phyloP scores from a whole-genome alignment of 2,113 vertebrate genomes.

The Hemibagrus wyckioides region DNA sequence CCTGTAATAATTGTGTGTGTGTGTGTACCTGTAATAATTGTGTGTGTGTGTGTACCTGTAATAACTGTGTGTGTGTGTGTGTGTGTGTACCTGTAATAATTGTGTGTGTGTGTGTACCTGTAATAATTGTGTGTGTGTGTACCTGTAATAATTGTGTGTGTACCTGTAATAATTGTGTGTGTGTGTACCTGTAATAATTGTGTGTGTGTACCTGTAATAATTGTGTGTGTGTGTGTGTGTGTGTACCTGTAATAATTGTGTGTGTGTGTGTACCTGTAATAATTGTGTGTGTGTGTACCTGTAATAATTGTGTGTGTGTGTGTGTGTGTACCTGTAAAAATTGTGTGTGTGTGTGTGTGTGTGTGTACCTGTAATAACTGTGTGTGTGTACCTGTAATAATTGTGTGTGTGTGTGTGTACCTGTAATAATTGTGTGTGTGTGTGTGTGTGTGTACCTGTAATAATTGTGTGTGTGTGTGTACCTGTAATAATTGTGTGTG shows the following conservation, averaged over 20 bases:
- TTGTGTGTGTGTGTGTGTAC: constrained; percentile 65
- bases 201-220: no score
- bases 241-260: no score
- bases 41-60: not conserved
- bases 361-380: not conserved
- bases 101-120: constrained; percentile 71
- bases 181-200: no score
- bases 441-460: constrained; percentile 77
- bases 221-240: no score
- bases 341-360: not conserved
- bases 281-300: no score
- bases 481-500: constrained; percentile 83
- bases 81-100: no score
- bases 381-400: not conserved
- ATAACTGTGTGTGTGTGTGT: not conserved
- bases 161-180: constrained; percentile 83
- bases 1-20: no score
- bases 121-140: constrained; percentile 68
- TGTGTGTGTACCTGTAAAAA: not conserved
- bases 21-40: not conserved
- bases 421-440: constrained; percentile 75
- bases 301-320: no score
- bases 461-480: constrained; percentile 60
- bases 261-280: no score
- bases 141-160: constrained; percentile 81